These are phyloP conservation scores for Drosophila bocki DNA, from an alignment of 1,140 invertebrate genomes.

Conservation along the genomic window DNA sequence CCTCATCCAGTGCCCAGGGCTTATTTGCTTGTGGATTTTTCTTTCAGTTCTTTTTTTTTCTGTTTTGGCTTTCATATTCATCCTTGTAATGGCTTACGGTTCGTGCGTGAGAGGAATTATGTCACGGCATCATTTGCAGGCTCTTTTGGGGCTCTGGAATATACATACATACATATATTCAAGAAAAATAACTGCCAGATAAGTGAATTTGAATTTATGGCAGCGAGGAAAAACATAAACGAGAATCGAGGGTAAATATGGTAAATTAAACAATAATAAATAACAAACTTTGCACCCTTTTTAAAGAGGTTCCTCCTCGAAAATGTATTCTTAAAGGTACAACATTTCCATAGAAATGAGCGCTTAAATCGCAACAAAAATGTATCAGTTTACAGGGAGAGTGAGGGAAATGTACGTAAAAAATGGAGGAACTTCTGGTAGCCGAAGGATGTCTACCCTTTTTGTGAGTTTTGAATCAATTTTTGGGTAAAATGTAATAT, in stretches of 20 bases:
- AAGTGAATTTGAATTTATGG: conserved; percentile 28
- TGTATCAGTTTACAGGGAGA: conserved; percentile 17
- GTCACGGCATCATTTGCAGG: conserved; percentile 33
- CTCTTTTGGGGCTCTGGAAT: conserved; percentile 1
- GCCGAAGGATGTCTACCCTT: not conserved
- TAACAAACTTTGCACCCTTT: not conserved
- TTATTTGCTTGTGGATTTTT: conserved; percentile 40
- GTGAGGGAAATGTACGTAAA: not conserved
- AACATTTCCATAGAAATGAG: conserved; percentile 34
- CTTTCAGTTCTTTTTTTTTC: not conserved
- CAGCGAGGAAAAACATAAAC: conserved; percentile 1
- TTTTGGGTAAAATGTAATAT: too few species aligned
- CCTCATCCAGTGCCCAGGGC: conserved; percentile 39
- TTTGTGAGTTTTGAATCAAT: too few species aligned
- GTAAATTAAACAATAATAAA: conserved; percentile 36
- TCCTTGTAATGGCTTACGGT: conserved; percentile 31
- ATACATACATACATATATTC: conserved; percentile 25
- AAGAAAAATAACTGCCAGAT: conserved; percentile 13
- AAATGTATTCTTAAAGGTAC: conserved; percentile 1
- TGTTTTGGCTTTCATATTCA: conserved; percentile 45
- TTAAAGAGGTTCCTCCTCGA: not conserved
- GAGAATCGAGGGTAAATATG: not conserved
- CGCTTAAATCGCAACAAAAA: conserved; percentile 13
- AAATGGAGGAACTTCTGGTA: not conserved
- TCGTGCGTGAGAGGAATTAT: conserved; percentile 50